Evolutionary conservation across 2,888 invertebrate genomes (phyloP).

Genomic region (Macrosoma leucophasiata): DNA sequence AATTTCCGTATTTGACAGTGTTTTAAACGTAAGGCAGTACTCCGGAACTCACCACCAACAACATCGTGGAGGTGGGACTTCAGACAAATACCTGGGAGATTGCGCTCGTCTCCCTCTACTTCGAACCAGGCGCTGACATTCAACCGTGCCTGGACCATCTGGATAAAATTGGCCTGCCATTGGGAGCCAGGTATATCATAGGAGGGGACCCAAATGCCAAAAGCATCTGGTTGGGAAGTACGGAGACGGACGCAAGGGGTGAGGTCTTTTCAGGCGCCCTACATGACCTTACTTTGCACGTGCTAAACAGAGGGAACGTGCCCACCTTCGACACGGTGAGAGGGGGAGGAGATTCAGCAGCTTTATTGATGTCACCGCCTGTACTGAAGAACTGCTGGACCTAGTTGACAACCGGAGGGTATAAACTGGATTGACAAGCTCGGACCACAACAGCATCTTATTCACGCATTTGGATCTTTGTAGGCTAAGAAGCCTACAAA

Average conservation of each 20-base stretch:
- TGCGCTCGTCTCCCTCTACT: neutral
- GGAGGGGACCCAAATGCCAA: conserved; percentile 17
- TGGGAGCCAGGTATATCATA: neutral
- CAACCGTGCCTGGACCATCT: neutral
- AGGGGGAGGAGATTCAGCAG: too few species aligned
- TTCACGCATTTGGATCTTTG: neutral
- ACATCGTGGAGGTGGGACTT: conserved; percentile 17
- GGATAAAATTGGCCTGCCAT: neutral
- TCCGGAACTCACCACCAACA: conserved; percentile 27
- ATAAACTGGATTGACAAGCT: neutral
- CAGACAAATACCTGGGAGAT: neutral
- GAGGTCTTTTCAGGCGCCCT: neutral
- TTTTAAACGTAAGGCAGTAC: conserved; percentile 19
- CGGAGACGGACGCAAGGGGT: conserved; percentile 8
- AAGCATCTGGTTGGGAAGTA: conserved; percentile 16
- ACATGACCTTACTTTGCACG: conserved; percentile 6
- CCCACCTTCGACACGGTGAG: conserved; percentile 14
- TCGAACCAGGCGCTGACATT: neutral
- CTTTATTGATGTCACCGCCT: conserved; percentile 2
- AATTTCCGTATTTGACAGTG: conserved; percentile 14
- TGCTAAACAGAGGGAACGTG: conserved; percentile 9
- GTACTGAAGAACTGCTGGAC: neutral
- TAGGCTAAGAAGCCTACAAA: neutral
- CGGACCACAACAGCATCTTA: neutral
- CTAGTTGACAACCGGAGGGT: conserved; percentile 8